Evolutionary conservation across 2,888 invertebrate species (phyloP).

Genomic region (Apotomis turbidana): DNA sequence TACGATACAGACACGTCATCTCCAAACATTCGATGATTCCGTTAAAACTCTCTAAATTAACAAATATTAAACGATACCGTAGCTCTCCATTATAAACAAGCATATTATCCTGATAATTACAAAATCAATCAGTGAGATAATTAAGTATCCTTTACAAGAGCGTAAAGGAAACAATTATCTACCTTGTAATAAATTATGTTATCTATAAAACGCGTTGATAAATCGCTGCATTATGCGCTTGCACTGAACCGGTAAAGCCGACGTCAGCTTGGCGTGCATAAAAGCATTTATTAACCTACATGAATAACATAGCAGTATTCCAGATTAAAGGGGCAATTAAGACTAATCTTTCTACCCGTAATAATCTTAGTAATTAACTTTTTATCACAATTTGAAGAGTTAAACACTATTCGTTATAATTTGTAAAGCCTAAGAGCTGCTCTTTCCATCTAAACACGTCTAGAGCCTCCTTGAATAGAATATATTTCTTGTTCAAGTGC

Average conservation of each 20-base stretch:
- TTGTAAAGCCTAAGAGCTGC: too few relatives aligned
- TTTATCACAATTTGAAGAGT: not conserved
- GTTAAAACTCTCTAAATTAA: too few relatives aligned
- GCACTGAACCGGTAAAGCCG: slow-evolving; percentile 22
- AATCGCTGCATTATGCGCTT: slow-evolving; percentile 18
- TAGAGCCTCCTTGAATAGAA: too few relatives aligned
- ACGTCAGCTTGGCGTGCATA: slow-evolving; percentile 11
- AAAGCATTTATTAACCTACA: slow-evolving; percentile 48
- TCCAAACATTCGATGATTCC: too few relatives aligned
- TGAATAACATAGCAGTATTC: slow-evolving; percentile 56
- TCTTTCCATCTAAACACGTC: too few relatives aligned
- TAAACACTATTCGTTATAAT: not conserved
- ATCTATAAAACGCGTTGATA: slow-evolving; percentile 24
- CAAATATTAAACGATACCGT: not conserved
- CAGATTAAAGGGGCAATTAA: not conserved
- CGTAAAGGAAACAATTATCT: slow-evolving; percentile 25
- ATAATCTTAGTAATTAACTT: not conserved
- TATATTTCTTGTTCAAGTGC: too few relatives aligned
- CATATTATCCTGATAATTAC: not conserved
- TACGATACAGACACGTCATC: too few relatives aligned
- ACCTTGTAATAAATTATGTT: slow-evolving; percentile 10
- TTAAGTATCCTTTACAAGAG: slow-evolving; percentile 6
- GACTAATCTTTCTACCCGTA: not conserved
- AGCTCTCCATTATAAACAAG: not conserved
- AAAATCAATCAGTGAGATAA: not conserved